Base-by-base conservation (phyloP, 2,113 vertebrate species). In the Corythaixoides concolor region DNA sequence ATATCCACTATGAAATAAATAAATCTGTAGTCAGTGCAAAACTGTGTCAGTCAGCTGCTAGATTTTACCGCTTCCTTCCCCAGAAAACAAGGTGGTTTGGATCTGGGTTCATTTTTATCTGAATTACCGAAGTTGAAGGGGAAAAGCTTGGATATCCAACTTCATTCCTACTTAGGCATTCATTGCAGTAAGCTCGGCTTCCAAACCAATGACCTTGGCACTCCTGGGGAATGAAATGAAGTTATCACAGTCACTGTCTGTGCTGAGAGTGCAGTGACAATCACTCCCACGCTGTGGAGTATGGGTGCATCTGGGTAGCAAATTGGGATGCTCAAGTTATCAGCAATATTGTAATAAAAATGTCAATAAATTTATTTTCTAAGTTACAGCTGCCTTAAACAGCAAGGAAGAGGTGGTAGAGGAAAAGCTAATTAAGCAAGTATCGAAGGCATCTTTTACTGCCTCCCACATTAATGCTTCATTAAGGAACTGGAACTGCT, bases 361-460 rank as follows among this genome's bases (percentile, higher is more conserved):
- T 58, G 32, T 79, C 75, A 70, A 69, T 74, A 85, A 85, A 93
- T 79, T 45, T 90, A 17, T 79, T 90, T 59, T n/a, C 33, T 58
- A 76, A 77, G 41, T 88, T 56, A 72, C 33, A 91, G 50, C 30
- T 79, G 35, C 53, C 76, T 94, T 63, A 77, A 90, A 47, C 39
- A 83, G 21, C 39, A 68, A n/a, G 50, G 59, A 83, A 66, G 50
- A 62, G 17, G n/a, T 37, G 8, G 32, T 7, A 85, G 27, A 83
- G 58, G 24, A 85, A 76, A 39, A 78, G 53, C 33, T 88, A 91
- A 83, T 96, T 90, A 94, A 92, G 56, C 64, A 84, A 83, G 43
- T 45, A 75, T 53, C 2, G 1, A 64, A 92, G 64, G 35, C 12
- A 68, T 78, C 52, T 82, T 93, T 89, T 78, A 67, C 73, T 96